These are phyloP conservation scores for Andricus curvator DNA, from an alignment of 2,888 invertebrate genomes.

Conservation along the genomic window DNA sequence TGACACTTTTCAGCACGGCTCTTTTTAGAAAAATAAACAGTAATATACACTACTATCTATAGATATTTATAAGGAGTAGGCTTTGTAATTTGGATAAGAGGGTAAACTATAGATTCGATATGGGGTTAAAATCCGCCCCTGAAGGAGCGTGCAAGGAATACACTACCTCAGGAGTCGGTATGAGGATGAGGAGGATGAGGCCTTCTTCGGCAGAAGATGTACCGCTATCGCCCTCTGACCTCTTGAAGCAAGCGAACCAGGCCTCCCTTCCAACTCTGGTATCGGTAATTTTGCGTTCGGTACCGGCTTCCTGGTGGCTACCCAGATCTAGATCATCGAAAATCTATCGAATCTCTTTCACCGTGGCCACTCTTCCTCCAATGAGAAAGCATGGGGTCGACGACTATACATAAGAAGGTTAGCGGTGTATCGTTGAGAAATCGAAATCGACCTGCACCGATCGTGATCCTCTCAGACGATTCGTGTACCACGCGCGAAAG, in stretches of 20 bases:
- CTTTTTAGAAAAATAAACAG: too few relatives aligned
- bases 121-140: constrained; percentile 42
- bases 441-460: constrained; percentile 31
- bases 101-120: background rate
- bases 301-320: constrained; percentile 70
- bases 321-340: constrained; percentile 72
- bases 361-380: constrained; percentile 19
- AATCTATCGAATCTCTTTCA: constrained; percentile 53
- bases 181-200: constrained; percentile 53
- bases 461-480: constrained; percentile 18
- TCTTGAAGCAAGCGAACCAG: constrained; percentile 69
- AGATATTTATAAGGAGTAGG: too few relatives aligned
- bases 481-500: constrained; percentile 6
- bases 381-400: constrained; percentile 24
- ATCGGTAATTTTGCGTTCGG: constrained; percentile 73
- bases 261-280: constrained; percentile 64
- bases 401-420: constrained; percentile 14
- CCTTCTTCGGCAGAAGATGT: constrained; percentile 68
- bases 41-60: too few relatives aligned
- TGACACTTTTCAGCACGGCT: too few relatives aligned
- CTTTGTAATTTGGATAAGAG: background rate
- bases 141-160: constrained; percentile 51
- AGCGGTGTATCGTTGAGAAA: constrained; percentile 36
- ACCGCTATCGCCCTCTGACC: constrained; percentile 78
- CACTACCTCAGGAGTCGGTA: constrained; percentile 54